These are phyloP conservation scores for Holotrichia oblita DNA, from an alignment of 1,140 invertebrate genomes.

Conservation along the genomic window DNA sequence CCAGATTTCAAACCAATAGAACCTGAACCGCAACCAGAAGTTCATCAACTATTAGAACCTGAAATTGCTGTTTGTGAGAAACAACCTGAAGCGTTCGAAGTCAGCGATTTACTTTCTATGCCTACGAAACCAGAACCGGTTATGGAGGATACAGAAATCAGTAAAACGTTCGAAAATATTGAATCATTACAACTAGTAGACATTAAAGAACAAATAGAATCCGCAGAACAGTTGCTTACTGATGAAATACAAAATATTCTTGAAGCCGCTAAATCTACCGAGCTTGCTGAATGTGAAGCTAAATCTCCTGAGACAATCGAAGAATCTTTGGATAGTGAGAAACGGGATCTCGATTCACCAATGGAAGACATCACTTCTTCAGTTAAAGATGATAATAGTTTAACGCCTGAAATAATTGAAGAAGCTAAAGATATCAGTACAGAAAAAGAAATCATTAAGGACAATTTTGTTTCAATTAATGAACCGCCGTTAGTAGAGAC, in stretches of 20 bases:
- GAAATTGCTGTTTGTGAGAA: conserved; percentile 12
- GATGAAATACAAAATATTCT: conserved; percentile 14
- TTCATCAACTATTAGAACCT: neutral
- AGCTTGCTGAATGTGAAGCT: neutral
- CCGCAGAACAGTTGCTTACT: neutral
- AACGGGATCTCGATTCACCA: conserved; percentile 42
- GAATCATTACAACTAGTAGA: neutral
- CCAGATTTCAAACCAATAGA: too few relatives aligned
- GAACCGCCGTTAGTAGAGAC: neutral
- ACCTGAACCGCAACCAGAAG: too few relatives aligned
- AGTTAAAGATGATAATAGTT: conserved; percentile 52
- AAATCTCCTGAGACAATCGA: conserved; percentile 23
- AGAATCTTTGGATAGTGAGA: conserved; percentile 16
- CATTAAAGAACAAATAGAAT: neutral
- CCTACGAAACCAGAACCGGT: neutral
- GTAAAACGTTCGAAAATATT: neutral
- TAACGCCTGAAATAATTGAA: conserved; percentile 43
- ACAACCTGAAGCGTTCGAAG: neutral
- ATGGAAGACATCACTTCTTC: conserved; percentile 54
- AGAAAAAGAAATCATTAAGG: conserved; percentile 32
- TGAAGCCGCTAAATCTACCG: neutral
- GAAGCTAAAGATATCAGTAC: conserved; percentile 37
- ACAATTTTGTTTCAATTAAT: conserved; percentile 10
- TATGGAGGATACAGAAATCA: neutral
- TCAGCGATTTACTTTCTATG: neutral